Conservation (phyloP, 2,888 invertebrate genomes). For the Tethea ocularis region DNA sequence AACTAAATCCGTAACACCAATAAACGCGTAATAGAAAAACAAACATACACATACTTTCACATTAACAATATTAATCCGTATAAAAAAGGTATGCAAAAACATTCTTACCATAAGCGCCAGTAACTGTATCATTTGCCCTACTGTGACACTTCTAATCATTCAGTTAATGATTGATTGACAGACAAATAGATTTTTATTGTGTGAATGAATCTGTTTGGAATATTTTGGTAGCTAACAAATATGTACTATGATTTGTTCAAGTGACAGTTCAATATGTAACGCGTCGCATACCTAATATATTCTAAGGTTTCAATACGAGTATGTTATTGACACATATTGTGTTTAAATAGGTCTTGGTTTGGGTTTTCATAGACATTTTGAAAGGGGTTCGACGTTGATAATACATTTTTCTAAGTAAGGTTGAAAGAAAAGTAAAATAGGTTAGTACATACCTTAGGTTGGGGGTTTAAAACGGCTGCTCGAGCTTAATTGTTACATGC, state of each 20-base stretch:
- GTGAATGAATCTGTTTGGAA: conserved; percentile 35
- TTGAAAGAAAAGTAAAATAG: too few relatives aligned
- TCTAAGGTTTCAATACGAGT: neutral
- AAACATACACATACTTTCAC: too few relatives aligned
- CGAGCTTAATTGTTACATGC: too few relatives aligned
- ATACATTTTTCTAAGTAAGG: neutral
- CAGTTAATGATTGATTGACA: conserved; percentile 44
- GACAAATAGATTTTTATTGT: conserved; percentile 47
- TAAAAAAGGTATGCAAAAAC: neutral
- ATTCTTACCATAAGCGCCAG: too few relatives aligned
- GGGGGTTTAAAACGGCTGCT: too few relatives aligned
- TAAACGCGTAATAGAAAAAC: too few relatives aligned
- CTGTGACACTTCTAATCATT: conserved; percentile 16
- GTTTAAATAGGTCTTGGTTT: neutral
- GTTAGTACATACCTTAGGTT: too few relatives aligned
- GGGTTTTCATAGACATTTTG: neutral
- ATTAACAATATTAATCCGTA: too few relatives aligned
- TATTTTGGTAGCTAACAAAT: conserved; percentile 11
- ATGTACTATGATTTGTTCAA: neutral
- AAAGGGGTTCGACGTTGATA: neutral
- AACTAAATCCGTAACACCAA: too few relatives aligned
- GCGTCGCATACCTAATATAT: neutral
- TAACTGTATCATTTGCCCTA: neutral
- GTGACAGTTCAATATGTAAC: neutral
- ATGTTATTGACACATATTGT: neutral